Evolutionary conservation across 2,888 invertebrate genomes (phyloP).

Genomic region (Parochlus steinenii): DNA sequence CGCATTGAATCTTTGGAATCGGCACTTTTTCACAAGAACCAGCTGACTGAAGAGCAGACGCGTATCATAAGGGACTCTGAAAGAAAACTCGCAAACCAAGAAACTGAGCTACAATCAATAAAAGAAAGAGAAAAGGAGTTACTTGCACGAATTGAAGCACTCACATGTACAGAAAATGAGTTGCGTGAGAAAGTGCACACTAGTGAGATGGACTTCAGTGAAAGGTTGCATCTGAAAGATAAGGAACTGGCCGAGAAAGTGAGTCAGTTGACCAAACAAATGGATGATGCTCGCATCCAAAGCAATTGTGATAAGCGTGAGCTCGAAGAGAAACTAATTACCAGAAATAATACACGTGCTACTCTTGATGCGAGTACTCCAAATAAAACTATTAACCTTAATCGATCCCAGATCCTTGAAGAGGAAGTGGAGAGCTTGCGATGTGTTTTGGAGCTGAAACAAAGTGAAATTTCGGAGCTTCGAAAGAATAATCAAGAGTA

Average conservation of each 20-base stretch:
- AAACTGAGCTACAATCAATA: constrained; percentile 28
- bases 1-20: constrained; percentile 22
- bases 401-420: constrained; percentile 31
- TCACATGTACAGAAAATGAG: constrained; percentile 21
- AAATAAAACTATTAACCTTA: constrained; percentile 10
- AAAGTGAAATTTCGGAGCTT: constrained; percentile 66
- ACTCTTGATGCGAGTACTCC: constrained; percentile 13
- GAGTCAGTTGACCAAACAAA: constrained; percentile 22
- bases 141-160: constrained; percentile 19
- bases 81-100: constrained; percentile 21
- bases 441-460: constrained; percentile 75
- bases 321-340: constrained; percentile 24
- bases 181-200: constrained; percentile 20
- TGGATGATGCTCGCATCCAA: constrained; percentile 21
- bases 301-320: constrained; percentile 24
- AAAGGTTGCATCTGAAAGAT: constrained; percentile 22
- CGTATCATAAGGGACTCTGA: constrained; percentile 21
- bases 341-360: constrained; percentile 15
- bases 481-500: constrained; percentile 53
- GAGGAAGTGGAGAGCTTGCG: constrained; percentile 70
- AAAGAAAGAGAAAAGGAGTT: constrained; percentile 24
- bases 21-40: constrained; percentile 22
- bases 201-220: constrained; percentile 21
- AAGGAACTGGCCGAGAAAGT: constrained; percentile 24
- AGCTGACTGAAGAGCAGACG: constrained; percentile 20